A percentile compares a stretch with the other conserved stretches of the same genome.
phyloP scores from a whole-genome alignment of 2,797 vertebrate genomes.

The Gymnodraco acuticeps region DNA sequence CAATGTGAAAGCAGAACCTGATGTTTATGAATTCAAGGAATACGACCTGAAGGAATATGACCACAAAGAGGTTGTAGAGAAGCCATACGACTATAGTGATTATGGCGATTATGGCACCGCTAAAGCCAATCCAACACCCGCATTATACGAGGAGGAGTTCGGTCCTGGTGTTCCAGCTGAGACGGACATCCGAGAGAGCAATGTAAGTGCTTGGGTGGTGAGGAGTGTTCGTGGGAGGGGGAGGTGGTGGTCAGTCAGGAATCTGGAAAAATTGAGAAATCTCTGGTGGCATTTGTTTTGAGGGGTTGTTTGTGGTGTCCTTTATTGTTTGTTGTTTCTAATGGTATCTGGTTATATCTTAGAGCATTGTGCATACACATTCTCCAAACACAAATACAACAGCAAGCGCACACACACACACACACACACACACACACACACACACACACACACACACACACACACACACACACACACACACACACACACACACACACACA shows the following conservation, averaged over 20 bases:
- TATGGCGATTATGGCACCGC: slow-evolving; percentile 88
- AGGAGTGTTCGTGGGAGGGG: not conserved
- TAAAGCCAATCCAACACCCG: slow-evolving; percentile 86
- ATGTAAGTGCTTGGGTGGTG: slow-evolving; percentile 87
- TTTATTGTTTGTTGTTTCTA: slow-evolving; percentile 61
- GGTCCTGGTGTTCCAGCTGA: slow-evolving; percentile 95
- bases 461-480: slow-evolving; percentile 59
- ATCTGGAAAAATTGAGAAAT: slow-evolving; percentile 49
- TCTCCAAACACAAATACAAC: slow-evolving; percentile 48
- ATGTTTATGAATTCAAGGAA: slow-evolving; percentile 81
- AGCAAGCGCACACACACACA: slow-evolving; percentile 49
- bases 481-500: slow-evolving; percentile 55
- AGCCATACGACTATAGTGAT: slow-evolving; percentile 87
- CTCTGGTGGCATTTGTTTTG: slow-evolving; percentile 41
- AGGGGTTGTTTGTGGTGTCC: not conserved
- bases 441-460: slow-evolving; percentile 59
- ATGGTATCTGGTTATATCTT: slow-evolving; percentile 44
- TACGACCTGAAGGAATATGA: slow-evolving; percentile 83
- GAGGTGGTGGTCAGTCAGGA: slow-evolving; percentile 25
- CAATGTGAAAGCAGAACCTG: slow-evolving; percentile 69
- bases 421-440: slow-evolving; percentile 58
- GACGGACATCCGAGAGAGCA: slow-evolving; percentile 92
- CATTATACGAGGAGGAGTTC: slow-evolving; percentile 89
- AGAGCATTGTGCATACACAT: slow-evolving; percentile 21
- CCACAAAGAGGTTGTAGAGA: slow-evolving; percentile 71